These are phyloP conservation scores for Eupithecia abbreviata DNA, from an alignment of 2,888 invertebrate species.

Conservation along the genomic window DNA sequence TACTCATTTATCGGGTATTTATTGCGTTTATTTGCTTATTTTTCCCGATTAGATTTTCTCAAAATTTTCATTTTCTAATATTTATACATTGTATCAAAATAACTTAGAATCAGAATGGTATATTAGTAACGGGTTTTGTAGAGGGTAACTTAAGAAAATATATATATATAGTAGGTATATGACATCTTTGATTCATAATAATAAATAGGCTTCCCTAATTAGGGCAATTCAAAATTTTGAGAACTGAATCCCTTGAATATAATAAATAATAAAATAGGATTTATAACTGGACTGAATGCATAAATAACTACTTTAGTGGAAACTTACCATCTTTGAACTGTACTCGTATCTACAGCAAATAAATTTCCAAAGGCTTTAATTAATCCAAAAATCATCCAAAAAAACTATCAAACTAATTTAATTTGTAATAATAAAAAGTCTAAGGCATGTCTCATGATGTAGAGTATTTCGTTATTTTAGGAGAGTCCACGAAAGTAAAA, in stretches of 20 bases:
- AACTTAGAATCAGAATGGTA: too few relatives aligned
- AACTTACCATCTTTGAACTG: not conserved
- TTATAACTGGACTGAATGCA: not conserved
- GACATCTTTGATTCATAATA: too few relatives aligned
- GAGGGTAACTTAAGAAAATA: not conserved
- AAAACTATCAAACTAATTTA: not conserved
- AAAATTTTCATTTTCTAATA: too few relatives aligned
- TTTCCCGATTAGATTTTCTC: too few relatives aligned
- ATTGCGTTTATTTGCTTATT: too few relatives aligned
- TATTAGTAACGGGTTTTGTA: not conserved
- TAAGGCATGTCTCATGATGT: not conserved
- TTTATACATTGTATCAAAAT: not conserved
- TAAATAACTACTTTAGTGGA: not conserved
- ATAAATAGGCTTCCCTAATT: not conserved
- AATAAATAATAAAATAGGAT: too few relatives aligned
- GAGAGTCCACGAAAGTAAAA: not conserved
- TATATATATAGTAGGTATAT: too few relatives aligned
- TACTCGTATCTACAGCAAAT: too few relatives aligned
- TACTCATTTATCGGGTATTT: too few relatives aligned
- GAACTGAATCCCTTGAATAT: not conserved
- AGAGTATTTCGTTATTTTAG: not conserved
- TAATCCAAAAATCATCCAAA: not conserved
- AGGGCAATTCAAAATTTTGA: not conserved
- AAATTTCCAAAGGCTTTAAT: not conserved
- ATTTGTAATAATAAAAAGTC: not conserved